phyloP scores from a whole-genome alignment of 1,140 invertebrate genomes.

The Drosophila neocordata region DNA sequence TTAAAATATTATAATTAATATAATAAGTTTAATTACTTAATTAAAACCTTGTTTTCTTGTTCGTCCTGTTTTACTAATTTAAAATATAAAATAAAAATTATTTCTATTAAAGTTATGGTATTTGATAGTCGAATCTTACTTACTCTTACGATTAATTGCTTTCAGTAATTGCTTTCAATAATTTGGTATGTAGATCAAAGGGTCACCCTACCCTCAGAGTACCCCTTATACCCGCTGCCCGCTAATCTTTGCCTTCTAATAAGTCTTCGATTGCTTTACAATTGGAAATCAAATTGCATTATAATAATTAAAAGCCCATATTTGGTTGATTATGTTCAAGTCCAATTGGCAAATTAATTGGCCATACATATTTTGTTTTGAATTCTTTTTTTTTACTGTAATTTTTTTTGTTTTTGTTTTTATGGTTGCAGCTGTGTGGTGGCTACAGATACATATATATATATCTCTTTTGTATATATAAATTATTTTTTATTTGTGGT shows the following conservation, averaged over 20 bases:
- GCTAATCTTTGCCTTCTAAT: slow-evolving; percentile 55
- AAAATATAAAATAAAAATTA: too few species aligned
- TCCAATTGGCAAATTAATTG: slow-evolving; percentile 74
- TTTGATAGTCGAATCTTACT: background rate
- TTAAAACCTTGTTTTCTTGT: too few species aligned
- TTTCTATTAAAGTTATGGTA: background rate
- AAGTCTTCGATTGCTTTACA: slow-evolving; percentile 54
- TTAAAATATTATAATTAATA: too few species aligned
- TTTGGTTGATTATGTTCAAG: slow-evolving; percentile 60
- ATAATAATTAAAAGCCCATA: slow-evolving; percentile 76
- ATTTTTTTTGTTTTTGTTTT: slow-evolving; percentile 23
- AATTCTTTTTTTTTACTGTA: slow-evolving; percentile 18
- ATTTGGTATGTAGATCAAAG: slow-evolving; percentile 8
- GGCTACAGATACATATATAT: slow-evolving; percentile 5
- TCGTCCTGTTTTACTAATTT: too few species aligned
- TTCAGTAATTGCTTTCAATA: slow-evolving; percentile 1
- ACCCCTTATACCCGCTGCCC: too few species aligned
- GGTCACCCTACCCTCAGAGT: background rate
- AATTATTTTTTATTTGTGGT: background rate
- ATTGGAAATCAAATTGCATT: slow-evolving; percentile 52
- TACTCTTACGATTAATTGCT: background rate
- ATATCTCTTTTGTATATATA: slow-evolving; percentile 18
- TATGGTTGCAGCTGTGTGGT: slow-evolving; percentile 20
- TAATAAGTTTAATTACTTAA: too few species aligned
- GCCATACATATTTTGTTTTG: slow-evolving; percentile 45